Evolutionary conservation across 2,797 vertebrate species (phyloP).

Genomic region (Potorous gilbertii): DNA sequence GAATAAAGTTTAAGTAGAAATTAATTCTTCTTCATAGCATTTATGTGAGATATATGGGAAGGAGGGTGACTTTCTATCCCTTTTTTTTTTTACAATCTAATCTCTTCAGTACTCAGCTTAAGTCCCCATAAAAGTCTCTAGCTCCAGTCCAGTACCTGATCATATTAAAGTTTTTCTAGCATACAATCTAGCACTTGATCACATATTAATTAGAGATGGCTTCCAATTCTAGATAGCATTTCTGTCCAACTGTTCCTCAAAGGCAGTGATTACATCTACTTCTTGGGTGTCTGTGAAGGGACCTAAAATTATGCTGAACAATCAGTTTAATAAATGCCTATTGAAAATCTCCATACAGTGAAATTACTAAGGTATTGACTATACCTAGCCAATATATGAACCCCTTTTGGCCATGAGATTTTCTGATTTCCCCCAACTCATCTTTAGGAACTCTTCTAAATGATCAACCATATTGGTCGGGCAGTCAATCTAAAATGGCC

Average conservation of each 20-base stretch:
- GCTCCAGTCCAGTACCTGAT: not conserved
- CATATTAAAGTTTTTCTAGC: not conserved
- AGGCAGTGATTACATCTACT: not conserved
- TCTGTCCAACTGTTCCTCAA: not conserved
- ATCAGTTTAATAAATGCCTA: not conserved
- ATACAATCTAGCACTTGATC: not conserved
- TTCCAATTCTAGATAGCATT: not conserved
- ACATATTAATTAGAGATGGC: not conserved
- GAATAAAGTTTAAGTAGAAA: not conserved
- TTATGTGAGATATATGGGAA: not conserved
- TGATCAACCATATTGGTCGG: conserved; percentile 48
- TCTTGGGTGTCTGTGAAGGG: not conserved
- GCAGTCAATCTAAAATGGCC: conserved; percentile 55
- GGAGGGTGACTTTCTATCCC: not conserved
- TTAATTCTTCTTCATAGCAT: not conserved
- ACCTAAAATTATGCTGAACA: not conserved
- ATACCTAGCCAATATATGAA: not conserved
- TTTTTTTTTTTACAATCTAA: not conserved
- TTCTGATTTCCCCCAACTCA: not conserved
- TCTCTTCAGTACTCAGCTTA: not conserved
- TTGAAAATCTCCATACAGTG: not conserved
- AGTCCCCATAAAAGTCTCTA: not conserved
- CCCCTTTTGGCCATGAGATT: not conserved
- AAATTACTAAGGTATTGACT: not conserved
- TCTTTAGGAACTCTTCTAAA: conserved; percentile 64